These are phyloP conservation scores for Siderastrea radians DNA, from an alignment of 92 coral and sea anemone genomes.

Conservation along the genomic window DNA sequence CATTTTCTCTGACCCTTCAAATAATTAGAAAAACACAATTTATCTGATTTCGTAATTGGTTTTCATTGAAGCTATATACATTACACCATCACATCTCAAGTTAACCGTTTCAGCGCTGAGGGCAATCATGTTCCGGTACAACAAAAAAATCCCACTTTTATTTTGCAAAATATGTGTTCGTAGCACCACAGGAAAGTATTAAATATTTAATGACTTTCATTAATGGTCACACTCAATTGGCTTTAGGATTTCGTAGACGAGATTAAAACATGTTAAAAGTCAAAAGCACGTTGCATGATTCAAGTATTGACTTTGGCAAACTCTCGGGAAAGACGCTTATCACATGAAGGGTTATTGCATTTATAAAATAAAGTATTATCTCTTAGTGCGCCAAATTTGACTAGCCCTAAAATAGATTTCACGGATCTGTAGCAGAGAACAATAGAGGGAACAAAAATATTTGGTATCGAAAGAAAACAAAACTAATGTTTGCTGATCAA, in stretches of 20 bases:
- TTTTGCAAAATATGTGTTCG: too few species aligned
- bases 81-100: not conserved
- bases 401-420: not conserved
- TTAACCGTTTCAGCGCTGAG: not conserved
- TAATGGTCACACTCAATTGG: too few species aligned
- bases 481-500: conserved; percentile 8
- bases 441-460: not conserved
- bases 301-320: not conserved
- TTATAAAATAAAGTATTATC: not conserved
- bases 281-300: not conserved
- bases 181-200: too few species aligned
- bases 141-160: too few species aligned
- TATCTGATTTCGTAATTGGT: not conserved
- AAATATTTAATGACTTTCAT: too few species aligned
- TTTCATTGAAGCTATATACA: not conserved
- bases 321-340: not conserved
- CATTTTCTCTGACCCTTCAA: conserved; percentile 8
- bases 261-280: too few species aligned
- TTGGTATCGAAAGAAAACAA: conserved; percentile 13
- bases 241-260: too few species aligned
- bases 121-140: not conserved
- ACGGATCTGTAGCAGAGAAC: conserved; percentile 1
- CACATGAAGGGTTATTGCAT: too few species aligned
- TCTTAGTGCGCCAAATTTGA: not conserved
- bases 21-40: not conserved